These are phyloP conservation scores for Meandrina meandrites DNA, from an alignment of 92 coral and sea anemone genomes.

Conservation along the genomic window DNA sequence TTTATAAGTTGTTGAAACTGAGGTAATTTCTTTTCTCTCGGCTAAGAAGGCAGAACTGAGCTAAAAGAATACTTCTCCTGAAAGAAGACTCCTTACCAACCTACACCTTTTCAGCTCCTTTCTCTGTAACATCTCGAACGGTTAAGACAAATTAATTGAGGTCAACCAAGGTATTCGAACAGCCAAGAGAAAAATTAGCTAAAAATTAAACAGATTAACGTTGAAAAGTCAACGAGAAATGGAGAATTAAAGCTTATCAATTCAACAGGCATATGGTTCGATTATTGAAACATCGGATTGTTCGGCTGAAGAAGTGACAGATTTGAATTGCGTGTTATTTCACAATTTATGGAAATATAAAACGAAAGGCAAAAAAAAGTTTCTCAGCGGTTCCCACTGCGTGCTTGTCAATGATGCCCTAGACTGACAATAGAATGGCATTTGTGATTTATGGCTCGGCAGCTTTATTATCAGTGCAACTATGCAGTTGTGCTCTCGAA, in stretches of 20 bases:
- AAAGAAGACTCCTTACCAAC: background rate
- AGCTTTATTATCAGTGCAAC: background rate
- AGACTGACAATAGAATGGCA: background rate
- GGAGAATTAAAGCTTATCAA: background rate
- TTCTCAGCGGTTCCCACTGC: background rate
- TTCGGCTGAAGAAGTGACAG: background rate
- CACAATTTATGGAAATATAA: conserved; percentile 16
- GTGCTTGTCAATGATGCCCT: background rate
- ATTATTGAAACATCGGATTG: background rate
- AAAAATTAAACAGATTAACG: background rate
- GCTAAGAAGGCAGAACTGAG: background rate
- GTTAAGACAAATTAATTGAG: background rate
- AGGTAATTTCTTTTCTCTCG: background rate
- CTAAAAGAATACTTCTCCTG: background rate
- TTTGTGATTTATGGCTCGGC: background rate
- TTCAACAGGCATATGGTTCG: background rate
- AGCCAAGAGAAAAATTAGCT: background rate
- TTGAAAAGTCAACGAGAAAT: background rate
- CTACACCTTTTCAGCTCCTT: background rate
- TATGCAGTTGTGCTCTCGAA: background rate
- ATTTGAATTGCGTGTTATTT: conserved; percentile 2
- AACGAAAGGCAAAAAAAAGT: background rate
- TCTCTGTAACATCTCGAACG: background rate
- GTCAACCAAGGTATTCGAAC: background rate
- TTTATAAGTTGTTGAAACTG: background rate